Evolutionary conservation across 2,888 invertebrate genomes (phyloP).

Genomic region (Pyrrhia umbra): DNA sequence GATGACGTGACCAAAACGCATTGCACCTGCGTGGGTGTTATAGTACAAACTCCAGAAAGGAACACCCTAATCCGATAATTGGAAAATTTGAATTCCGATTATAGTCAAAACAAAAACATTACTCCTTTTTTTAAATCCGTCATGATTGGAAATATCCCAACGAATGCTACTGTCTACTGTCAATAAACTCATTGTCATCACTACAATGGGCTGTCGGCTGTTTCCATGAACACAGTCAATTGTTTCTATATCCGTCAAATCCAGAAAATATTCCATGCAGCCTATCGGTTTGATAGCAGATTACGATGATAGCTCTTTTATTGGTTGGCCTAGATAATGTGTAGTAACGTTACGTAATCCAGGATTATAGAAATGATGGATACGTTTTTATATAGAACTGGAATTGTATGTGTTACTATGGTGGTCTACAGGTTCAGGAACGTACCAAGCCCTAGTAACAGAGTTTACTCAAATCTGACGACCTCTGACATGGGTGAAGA

Average conservation of each 20-base stretch:
- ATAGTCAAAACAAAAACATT: background rate
- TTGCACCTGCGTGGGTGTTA: no score
- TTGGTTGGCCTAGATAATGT: slow-evolving; percentile 15
- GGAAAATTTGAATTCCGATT: no score
- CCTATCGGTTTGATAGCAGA: slow-evolving; percentile 20
- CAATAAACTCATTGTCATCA: slow-evolving; percentile 29
- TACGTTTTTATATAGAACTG: slow-evolving; percentile 12
- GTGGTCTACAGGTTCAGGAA: background rate
- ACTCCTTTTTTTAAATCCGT: background rate
- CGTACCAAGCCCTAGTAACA: no score
- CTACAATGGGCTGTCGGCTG: slow-evolving; percentile 27
- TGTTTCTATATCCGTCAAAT: slow-evolving; percentile 21
- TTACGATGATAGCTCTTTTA: slow-evolving; percentile 33
- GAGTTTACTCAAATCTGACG: no score
- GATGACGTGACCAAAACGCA: no score
- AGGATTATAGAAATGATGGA: slow-evolving; percentile 32
- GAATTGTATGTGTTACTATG: slow-evolving; percentile 5
- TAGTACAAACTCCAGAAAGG: no score
- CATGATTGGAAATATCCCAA: slow-evolving; percentile 4
- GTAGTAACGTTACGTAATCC: slow-evolving; percentile 29
- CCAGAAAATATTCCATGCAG: slow-evolving; percentile 47
- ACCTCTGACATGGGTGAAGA: no score
- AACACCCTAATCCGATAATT: no score
- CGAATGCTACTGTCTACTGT: background rate
- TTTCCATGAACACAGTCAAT: slow-evolving; percentile 35